Percentiles rank a stretch among this genome's conserved stretches.
phyloP scores from a whole-genome alignment of 2,113 vertebrate genomes.

The Silurus glanis region DNA sequence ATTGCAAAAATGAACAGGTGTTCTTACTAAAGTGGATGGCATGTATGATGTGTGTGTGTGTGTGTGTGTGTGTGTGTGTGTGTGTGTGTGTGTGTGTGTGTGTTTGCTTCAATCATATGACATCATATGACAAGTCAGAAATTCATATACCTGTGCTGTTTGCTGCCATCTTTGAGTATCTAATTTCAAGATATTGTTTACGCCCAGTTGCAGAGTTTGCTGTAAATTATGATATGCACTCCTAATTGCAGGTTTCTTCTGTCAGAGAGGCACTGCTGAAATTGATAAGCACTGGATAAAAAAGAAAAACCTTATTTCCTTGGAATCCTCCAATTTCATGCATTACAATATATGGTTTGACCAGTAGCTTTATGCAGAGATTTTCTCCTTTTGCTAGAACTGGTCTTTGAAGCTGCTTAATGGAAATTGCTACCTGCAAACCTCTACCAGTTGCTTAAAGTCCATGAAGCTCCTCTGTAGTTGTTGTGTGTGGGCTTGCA shows the following conservation, averaged over 20 bases:
- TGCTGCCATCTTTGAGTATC: neutral
- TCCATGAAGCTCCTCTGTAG: neutral
- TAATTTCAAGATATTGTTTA: neutral
- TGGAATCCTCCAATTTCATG: neutral
- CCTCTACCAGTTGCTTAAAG: neutral
- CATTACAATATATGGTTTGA: neutral
- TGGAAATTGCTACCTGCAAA: neutral
- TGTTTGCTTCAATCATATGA: too few relatives aligned
- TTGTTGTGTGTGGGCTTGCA: neutral
- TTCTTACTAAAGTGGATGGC: too few relatives aligned
- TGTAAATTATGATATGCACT: neutral
- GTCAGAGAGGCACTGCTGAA: neutral
- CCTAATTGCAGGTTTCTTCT: neutral
- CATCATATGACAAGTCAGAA: neutral
- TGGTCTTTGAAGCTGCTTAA: neutral
- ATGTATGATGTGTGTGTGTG: too few relatives aligned
- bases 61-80: too few relatives aligned
- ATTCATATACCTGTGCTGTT: neutral
- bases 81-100: too few relatives aligned
- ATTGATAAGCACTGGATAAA: neutral
- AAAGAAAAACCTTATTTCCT: neutral
- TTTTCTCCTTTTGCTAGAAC: neutral
- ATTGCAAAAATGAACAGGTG: too few relatives aligned
- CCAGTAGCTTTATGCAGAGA: neutral
- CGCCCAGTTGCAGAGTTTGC: neutral